Evolutionary conservation across 2,888 invertebrate genomes (phyloP).

Genomic region (Disparrhopalites patrizii): DNA sequence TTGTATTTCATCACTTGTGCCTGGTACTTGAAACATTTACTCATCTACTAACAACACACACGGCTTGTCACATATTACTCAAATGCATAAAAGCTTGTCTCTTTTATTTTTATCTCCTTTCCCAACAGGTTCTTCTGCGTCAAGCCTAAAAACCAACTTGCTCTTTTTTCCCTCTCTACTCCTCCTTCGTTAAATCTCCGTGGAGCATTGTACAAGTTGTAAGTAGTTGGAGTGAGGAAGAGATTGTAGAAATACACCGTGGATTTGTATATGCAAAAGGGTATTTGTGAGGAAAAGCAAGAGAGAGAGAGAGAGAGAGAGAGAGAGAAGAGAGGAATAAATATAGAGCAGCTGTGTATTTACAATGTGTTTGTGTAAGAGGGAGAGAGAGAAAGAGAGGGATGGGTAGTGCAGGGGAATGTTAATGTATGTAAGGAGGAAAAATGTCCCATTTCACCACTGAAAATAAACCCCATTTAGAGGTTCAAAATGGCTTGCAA

Average conservation of each 20-base stretch:
- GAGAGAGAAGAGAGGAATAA: neutral
- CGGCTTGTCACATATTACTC: neutral
- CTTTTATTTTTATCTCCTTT: neutral
- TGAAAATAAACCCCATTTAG: conserved; percentile 28
- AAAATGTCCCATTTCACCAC: conserved; percentile 16
- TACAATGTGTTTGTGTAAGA: neutral
- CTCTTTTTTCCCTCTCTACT: too few relatives aligned
- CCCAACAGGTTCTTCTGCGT: too few relatives aligned
- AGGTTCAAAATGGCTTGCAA: conserved; percentile 40
- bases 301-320: neutral
- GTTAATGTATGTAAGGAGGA: too few relatives aligned
- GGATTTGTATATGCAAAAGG: too few relatives aligned
- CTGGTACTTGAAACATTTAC: neutral
- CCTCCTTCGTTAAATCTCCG: too few relatives aligned
- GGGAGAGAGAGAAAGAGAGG: neutral
- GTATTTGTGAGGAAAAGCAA: too few relatives aligned
- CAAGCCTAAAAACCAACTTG: too few relatives aligned
- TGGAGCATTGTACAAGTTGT: too few relatives aligned
- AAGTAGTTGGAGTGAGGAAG: too few relatives aligned
- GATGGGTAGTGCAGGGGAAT: too few relatives aligned
- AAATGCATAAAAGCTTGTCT: neutral
- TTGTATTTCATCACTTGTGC: conserved; percentile 18
- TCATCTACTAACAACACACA: neutral
- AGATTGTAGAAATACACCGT: too few relatives aligned
- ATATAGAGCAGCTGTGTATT: neutral